A percentile compares a stretch with the other conserved stretches of the same genome.
phyloP scores from a whole-genome alignment of 2,797 vertebrate genomes.

The Gadopsis bispinosus region DNA sequence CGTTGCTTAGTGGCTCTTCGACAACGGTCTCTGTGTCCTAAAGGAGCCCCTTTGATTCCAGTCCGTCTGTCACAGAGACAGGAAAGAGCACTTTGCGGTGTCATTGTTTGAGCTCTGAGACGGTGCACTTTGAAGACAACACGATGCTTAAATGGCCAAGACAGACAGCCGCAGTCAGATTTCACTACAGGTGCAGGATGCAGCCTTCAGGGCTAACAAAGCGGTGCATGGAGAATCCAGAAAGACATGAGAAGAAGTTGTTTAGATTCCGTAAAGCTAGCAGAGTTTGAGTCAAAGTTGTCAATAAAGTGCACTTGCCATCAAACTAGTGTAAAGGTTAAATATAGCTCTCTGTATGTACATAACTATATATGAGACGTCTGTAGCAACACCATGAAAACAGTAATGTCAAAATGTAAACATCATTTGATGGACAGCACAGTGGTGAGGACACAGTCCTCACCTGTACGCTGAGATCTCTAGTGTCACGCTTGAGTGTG shows the following conservation, averaged over 20 bases:
- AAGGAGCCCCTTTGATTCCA: conserved; percentile 76
- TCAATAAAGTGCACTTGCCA: conserved; percentile 76
- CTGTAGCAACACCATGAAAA: conserved; percentile 35
- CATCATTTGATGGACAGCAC: conserved; percentile 57
- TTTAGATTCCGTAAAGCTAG: conserved; percentile 53
- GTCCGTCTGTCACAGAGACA: conserved; percentile 67
- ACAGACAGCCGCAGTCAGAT: conserved; percentile 47
- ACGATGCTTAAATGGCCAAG: conserved; percentile 39
- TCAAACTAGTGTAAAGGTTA: conserved; percentile 72
- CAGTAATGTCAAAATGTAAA: conserved; percentile 69
- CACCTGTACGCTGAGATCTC: conserved; percentile 17
- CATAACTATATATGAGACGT: conserved; percentile 50
- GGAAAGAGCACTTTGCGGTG: conserved; percentile 59
- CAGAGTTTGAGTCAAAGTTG: conserved; percentile 66
- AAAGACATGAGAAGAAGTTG: not conserved
- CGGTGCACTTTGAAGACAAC: conserved; percentile 45
- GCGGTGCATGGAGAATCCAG: conserved; percentile 15
- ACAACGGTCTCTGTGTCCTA: conserved; percentile 56
- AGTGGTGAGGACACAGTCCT: conserved; percentile 31
- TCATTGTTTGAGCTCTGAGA: conserved; percentile 55
- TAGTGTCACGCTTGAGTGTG: conserved; percentile 22
- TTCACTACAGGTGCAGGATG: conserved; percentile 10
- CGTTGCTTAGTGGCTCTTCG: conserved; percentile 57
- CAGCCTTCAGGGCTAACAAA: conserved; percentile 38
- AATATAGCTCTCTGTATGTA: conserved; percentile 65